These are phyloP conservation scores for Phalacrocorax aristotelis DNA, from an alignment of 2,113 vertebrate species.

Conservation along the genomic window DNA sequence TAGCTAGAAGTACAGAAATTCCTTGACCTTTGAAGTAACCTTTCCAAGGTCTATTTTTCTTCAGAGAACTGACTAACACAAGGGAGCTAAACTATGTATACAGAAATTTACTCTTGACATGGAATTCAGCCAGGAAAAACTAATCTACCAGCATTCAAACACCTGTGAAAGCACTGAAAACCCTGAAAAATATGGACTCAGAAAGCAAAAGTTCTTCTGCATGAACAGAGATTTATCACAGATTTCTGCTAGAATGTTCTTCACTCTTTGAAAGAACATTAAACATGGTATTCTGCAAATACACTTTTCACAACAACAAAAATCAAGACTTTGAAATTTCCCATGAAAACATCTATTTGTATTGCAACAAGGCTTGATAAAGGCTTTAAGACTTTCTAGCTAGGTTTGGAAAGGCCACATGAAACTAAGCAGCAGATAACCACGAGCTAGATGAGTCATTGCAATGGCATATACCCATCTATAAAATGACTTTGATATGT, in stretches of 20 bases:
- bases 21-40: conserved; percentile 23
- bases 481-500: not conserved
- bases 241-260: not conserved
- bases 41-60: conserved; percentile 44
- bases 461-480: not conserved
- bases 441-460: not conserved
- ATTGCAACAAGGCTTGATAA: not conserved
- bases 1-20: conserved; percentile 25
- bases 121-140: conserved; percentile 63
- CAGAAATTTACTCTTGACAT: conserved; percentile 44
- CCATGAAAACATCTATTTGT: not conserved
- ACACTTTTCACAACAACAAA: not conserved
- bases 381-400: not conserved
- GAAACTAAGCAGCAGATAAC: not conserved
- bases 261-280: not conserved
- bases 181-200: not conserved
- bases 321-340: not conserved
- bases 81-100: conserved; percentile 38
- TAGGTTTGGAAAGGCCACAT: not conserved
- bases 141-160: conserved; percentile 38
- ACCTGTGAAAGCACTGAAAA: conserved; percentile 60
- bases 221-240: not conserved
- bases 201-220: not conserved
- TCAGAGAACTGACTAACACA: conserved; percentile 43
- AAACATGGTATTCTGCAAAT: not conserved